phyloP scores from a whole-genome alignment of 2,888 invertebrate species.

The Chloroclystis v-ata region DNA sequence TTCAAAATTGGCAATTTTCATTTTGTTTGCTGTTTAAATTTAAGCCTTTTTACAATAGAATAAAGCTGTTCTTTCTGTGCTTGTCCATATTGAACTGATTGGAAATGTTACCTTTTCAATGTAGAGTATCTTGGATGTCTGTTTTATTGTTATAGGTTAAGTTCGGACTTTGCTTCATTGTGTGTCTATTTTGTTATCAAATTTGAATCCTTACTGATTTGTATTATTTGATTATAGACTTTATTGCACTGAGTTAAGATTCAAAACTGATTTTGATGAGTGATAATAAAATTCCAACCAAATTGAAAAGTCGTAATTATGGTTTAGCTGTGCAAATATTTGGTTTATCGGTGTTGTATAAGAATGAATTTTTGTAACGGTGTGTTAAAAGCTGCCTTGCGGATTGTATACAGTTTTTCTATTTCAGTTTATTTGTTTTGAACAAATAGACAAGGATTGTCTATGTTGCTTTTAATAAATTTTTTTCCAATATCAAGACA shows the following conservation, averaged over 20 bases:
- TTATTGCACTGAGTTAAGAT: no score
- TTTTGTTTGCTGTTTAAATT: conserved; percentile 23
- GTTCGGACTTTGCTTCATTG: background rate
- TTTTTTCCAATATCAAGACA: no score
- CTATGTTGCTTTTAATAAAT: no score
- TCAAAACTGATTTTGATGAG: no score
- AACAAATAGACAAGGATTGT: conserved; percentile 28
- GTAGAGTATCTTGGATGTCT: background rate
- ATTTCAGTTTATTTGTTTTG: conserved; percentile 66
- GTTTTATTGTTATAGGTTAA: background rate
- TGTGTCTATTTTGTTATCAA: background rate
- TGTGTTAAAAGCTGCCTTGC: no score
- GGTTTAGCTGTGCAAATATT: conserved; percentile 29
- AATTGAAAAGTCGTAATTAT: conserved; percentile 18
- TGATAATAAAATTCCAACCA: no score
- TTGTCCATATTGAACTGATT: no score
- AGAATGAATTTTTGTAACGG: conserved; percentile 26
- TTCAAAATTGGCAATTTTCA: conserved; percentile 31
- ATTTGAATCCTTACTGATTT: background rate
- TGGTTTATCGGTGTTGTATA: no score
- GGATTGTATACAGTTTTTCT: conserved; percentile 33
- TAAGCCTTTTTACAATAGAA: conserved; percentile 26
- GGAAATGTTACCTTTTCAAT: background rate
- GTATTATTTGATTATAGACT: background rate
- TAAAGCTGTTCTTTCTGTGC: conserved; percentile 29